Evolutionary conservation across 2,797 vertebrate species (phyloP), one percentile per base, ranked within the genome.

Genomic region (Falco naumanni): DNA sequence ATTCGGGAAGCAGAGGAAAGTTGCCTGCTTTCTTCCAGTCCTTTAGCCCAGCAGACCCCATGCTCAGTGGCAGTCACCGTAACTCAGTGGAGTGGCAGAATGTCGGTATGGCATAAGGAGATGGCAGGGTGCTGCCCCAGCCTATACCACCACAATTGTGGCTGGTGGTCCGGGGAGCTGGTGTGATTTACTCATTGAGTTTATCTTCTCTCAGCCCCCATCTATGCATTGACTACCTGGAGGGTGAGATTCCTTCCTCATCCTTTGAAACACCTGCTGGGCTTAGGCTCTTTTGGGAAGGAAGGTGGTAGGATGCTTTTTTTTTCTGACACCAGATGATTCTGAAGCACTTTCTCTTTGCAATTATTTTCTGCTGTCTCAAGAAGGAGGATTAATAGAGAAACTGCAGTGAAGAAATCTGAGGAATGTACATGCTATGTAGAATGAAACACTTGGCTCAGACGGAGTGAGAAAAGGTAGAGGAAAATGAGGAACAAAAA

Each of bases 121-220:
- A 13, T 7, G 22, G 60, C 13, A 45, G 51, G 41, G 21, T 39
- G 43, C 57, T 70, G 51, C 13, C 45, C 53, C 63, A 25, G 56
- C 31, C 5, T 9, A 8, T 6, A 5, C 22, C 26, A 21, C 47
- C 2, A 1, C 45, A 22, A 5, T 9, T 24, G 39, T 0, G 3
- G 39, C 28, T 69, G 51, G 6, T 66, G 25, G 13, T 18, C 28
- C 75, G 41, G 4, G 45, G 26, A 51, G 29, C 34, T 60, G 63
- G 6, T 71, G 48, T 17, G n/a, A 19, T 77, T 57, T 77, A 17
- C 41, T 60, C 29, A 28, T 4, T 11, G 24, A 26, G 60, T 7
- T n/a, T n/a, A 0, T 71, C 18, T 78, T 56, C 25, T 51, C 16
- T 70, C 63, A 28, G 13, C 24, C 18, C 9, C 41, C n/a, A 18